Evolutionary conservation across 2,888 invertebrate species (phyloP).

Genomic region (Apoda limacodes): DNA sequence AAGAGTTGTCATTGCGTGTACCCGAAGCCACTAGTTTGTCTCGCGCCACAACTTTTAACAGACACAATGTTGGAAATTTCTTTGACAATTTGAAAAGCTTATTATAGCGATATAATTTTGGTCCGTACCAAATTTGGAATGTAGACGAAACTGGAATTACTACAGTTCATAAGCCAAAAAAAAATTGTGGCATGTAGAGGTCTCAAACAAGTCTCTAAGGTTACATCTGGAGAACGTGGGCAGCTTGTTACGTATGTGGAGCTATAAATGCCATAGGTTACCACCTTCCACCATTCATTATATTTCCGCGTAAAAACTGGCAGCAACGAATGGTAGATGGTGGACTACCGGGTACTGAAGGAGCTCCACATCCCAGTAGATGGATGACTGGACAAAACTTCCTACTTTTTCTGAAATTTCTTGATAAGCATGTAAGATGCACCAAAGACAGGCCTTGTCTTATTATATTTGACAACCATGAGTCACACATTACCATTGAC

Average conservation of each 20-base stretch:
- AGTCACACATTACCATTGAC: conserved; percentile 23
- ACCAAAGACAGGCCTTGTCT: conserved; percentile 27
- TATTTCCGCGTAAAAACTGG: too few species aligned
- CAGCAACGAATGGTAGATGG: conserved; percentile 28
- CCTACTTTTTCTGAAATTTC: conserved; percentile 25
- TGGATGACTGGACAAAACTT: conserved; percentile 30
- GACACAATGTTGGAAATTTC: too few species aligned
- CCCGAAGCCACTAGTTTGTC: too few species aligned
- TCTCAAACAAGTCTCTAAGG: conserved; percentile 31
- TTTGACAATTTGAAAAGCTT: too few species aligned
- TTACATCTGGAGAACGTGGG: conserved; percentile 37
- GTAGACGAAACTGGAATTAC: too few species aligned
- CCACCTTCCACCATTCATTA: conserved; percentile 33
- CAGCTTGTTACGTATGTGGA: conserved; percentile 28
- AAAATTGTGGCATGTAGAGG: conserved; percentile 24
- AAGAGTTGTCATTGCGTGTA: too few species aligned
- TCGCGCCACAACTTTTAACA: too few species aligned
- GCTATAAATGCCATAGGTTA: conserved; percentile 33
- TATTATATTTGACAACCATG: too few species aligned
- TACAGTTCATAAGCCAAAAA: too few species aligned
- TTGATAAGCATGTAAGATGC: conserved; percentile 24
- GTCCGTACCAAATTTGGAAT: too few species aligned
- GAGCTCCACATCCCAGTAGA: conserved; percentile 26
- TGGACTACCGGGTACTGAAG: conserved; percentile 30
- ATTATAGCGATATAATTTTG: too few species aligned